Conservation (phyloP, 2,113 vertebrate species). For the Aviceda subcristata region DNA sequence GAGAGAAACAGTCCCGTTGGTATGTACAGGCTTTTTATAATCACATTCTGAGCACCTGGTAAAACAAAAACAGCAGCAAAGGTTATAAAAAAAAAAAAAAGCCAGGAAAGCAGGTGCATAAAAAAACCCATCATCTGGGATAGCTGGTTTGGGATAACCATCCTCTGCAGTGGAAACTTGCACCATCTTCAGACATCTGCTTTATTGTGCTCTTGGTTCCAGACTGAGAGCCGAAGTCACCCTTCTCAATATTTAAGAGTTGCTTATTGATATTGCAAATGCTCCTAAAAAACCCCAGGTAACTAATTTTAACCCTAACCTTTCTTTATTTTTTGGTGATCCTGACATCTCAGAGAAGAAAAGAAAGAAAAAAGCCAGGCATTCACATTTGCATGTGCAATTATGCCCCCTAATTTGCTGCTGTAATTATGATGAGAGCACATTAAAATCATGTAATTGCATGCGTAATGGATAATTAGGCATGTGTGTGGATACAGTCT, state of each 20-base stretch:
- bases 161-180: background rate
- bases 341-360: background rate
- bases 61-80: background rate
- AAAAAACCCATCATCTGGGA: background rate
- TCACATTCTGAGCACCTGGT: background rate
- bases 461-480: background rate
- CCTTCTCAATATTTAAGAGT: no score
- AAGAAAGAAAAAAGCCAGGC: background rate
- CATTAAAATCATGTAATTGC: slow-evolving; percentile 2
- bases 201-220: background rate
- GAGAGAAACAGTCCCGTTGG: background rate
- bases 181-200: background rate
- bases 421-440: background rate
- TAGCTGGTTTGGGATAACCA: background rate
- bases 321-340: background rate
- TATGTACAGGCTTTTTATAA: background rate
- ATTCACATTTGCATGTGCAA: background rate
- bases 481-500: background rate
- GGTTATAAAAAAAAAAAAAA: no score
- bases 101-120: background rate
- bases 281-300: background rate
- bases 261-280: background rate
- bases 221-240: background rate
- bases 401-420: background rate
- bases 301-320: background rate